Conservation (phyloP, 2,113 vertebrate genomes). For the Craseonycteris thonglongyai region DNA sequence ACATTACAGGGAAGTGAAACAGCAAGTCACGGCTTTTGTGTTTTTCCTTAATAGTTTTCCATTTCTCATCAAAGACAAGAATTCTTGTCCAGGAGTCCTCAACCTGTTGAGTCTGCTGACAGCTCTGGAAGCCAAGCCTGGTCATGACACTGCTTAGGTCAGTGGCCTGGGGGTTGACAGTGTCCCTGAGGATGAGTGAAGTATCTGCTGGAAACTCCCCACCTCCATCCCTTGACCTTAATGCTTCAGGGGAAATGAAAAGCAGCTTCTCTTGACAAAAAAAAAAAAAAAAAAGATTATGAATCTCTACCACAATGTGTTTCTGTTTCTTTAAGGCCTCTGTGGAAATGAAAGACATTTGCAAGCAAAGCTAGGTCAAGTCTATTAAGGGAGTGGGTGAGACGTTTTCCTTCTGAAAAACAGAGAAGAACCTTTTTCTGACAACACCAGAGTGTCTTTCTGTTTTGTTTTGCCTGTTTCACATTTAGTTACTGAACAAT, state of each 20-base stretch:
- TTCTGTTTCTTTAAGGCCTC: conserved; percentile 27
- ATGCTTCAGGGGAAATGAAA: conserved; percentile 42
- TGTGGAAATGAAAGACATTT: conserved; percentile 24
- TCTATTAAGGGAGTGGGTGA: not conserved
- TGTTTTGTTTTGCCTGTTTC: not conserved
- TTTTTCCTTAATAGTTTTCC: not conserved
- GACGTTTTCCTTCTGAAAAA: not conserved
- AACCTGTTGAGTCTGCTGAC: not conserved
- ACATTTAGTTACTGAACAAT: not conserved
- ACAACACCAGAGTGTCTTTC: not conserved
- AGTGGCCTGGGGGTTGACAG: not conserved
- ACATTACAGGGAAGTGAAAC: conserved; percentile 17
- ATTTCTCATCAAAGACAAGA: conserved; percentile 1
- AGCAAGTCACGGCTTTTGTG: not conserved
- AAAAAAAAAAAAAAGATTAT: too few relatives aligned
- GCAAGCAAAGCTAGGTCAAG: not conserved
- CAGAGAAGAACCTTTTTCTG: not conserved
- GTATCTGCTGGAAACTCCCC: not conserved
- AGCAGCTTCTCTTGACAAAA: not conserved
- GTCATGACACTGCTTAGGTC: not conserved
- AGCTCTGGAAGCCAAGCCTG: not conserved
- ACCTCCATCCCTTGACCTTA: not conserved
- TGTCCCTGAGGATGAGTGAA: not conserved
- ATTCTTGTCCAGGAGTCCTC: not conserved
- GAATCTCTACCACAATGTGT: not conserved